A percentile compares a stretch with the other conserved stretches of the same genome.
Evolutionary conservation across 2,888 invertebrate genomes (phyloP).

Genomic region (Ectemnius cavifrons): DNA sequence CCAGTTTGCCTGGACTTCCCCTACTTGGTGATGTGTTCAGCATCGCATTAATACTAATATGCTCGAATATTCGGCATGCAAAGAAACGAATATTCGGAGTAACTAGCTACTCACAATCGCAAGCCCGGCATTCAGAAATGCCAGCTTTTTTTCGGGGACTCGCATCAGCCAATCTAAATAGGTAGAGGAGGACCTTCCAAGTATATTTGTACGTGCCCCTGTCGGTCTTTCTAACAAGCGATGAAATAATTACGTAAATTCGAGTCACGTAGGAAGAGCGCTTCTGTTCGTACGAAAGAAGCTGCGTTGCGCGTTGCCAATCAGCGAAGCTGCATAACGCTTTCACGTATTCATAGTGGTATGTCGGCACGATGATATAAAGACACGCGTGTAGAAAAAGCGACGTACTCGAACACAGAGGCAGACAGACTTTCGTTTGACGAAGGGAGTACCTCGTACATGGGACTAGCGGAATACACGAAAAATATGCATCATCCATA

Average conservation of each 20-base stretch:
- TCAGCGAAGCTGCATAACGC: constrained; percentile 4
- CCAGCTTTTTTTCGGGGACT: neutral
- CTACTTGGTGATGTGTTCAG: too few relatives aligned
- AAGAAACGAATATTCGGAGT: too few relatives aligned
- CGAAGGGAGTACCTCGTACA: too few relatives aligned
- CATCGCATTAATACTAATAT: too few relatives aligned
- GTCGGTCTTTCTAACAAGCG: neutral
- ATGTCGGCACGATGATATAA: too few relatives aligned
- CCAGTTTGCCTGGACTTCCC: too few relatives aligned
- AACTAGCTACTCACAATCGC: neutral
- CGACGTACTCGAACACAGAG: too few relatives aligned
- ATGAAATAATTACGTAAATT: constrained; percentile 5
- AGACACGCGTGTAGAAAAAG: too few relatives aligned
- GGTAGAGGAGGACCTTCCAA: neutral
- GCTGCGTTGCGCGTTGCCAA: neutral
- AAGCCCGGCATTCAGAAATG: neutral
- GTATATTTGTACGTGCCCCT: neutral
- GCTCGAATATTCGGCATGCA: too few relatives aligned
- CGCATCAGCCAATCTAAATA: neutral
- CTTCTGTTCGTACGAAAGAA: neutral
- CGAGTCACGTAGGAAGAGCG: constrained; percentile 5
- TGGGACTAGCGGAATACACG: neutral
- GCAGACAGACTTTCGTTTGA: too few relatives aligned
- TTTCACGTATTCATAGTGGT: neutral
- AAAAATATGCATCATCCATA: neutral